These are phyloP conservation scores for Cryptocephalus primarius DNA, from an alignment of 2,888 invertebrate species.

Conservation along the genomic window DNA sequence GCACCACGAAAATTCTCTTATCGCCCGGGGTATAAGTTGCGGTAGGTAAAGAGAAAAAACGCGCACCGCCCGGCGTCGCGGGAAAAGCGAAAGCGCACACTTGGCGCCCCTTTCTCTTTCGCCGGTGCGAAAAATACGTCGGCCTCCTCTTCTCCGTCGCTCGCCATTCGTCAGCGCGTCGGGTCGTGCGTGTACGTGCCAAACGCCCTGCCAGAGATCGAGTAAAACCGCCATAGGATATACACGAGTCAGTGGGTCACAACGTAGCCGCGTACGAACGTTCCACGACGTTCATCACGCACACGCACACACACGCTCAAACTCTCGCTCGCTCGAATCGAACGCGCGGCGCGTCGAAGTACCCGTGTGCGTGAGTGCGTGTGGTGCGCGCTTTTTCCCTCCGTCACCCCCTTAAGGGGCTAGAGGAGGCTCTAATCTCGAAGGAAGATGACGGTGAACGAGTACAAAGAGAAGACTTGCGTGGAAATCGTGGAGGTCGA, in stretches of 20 bases:
- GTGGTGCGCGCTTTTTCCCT: background rate
- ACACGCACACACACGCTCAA: constrained; percentile 22
- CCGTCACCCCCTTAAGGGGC: too few species aligned
- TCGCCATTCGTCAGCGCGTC: background rate
- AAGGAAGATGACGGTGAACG: constrained; percentile 43
- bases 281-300: background rate
- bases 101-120: constrained; percentile 20
- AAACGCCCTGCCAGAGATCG: background rate
- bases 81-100: constrained; percentile 18
- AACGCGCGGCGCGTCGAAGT: background rate
- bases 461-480: constrained; percentile 43
- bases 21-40: too few species aligned
- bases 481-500: constrained; percentile 34
- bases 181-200: too few species aligned
- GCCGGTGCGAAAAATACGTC: constrained; percentile 8
- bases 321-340: constrained; percentile 11
- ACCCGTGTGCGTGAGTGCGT: background rate
- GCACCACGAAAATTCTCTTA: too few species aligned
- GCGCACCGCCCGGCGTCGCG: too few species aligned
- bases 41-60: too few species aligned
- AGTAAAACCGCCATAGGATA: constrained; percentile 33
- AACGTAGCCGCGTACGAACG: constrained; percentile 6
- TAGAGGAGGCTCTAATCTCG: too few species aligned
- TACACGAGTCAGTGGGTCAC: constrained; percentile 41
- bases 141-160: constrained; percentile 1